A percentile compares a stretch with the other conserved stretches of the same genome.
Conservation (phyloP, 2,113 vertebrate genomes). For the Vicugna pacos region DNA sequence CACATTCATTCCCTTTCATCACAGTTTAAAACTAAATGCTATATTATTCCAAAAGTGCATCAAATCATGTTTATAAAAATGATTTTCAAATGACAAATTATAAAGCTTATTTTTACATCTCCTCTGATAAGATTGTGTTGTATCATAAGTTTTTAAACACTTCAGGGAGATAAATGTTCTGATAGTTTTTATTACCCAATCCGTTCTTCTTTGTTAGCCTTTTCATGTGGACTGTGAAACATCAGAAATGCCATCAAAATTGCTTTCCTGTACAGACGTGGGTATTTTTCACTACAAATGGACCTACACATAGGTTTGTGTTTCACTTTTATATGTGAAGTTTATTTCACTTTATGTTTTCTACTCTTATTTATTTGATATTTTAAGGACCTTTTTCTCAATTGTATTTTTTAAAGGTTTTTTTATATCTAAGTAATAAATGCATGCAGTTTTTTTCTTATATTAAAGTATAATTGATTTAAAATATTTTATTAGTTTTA, state of each 20-base stretch:
- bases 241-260: neutral
- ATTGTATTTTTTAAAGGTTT: neutral
- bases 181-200: neutral
- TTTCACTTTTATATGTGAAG: neutral
- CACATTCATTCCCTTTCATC: slow-evolving; percentile 39
- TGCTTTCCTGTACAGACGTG: neutral
- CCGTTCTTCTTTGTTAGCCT: neutral
- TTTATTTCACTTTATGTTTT: neutral
- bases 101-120: slow-evolving; percentile 13
- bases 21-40: slow-evolving; percentile 51
- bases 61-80: slow-evolving; percentile 54
- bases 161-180: neutral
- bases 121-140: slow-evolving; percentile 15
- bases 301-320: neutral
- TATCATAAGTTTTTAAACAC: neutral
- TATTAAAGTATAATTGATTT: neutral
- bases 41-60: slow-evolving; percentile 25
- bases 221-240: neutral
- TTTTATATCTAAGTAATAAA: neutral
- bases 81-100: slow-evolving; percentile 50
- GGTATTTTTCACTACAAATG: neutral
- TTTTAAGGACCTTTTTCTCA: neutral
- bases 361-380: neutral
- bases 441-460: neutral
- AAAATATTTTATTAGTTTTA: neutral